These are phyloP conservation scores for Drosophila testacea DNA, from an alignment of 2,888 invertebrate species.

Conservation along the genomic window DNA sequence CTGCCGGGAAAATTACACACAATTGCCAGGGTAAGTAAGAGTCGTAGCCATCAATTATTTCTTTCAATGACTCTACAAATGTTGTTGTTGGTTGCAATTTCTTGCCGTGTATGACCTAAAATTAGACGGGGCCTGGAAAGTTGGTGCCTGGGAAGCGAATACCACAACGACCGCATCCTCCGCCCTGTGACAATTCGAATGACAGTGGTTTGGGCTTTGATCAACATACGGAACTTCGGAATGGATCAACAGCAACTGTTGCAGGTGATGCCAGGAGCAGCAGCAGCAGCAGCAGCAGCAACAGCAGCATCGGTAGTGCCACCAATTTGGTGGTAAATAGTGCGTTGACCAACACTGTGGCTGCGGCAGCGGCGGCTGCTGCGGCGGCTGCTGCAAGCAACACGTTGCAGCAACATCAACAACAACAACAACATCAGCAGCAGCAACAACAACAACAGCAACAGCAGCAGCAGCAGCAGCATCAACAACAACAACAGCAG, in stretches of 20 bases:
- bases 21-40: slow-evolving; percentile 85
- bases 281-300: slow-evolving; percentile 33
- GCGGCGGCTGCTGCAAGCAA: slow-evolving; percentile 61
- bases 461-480: slow-evolving; percentile 56
- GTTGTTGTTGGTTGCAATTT: background rate
- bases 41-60: no score
- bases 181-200: slow-evolving; percentile 94
- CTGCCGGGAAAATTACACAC: slow-evolving; percentile 85
- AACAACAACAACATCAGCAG: slow-evolving; percentile 41
- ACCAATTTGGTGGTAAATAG: slow-evolving; percentile 61
- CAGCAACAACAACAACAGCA: slow-evolving; percentile 53
- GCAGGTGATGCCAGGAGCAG: slow-evolving; percentile 2
- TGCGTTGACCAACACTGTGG: slow-evolving; percentile 56
- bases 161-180: slow-evolving; percentile 85
- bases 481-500: slow-evolving; percentile 57
- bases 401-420: slow-evolving; percentile 66
- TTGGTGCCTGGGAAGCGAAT: slow-evolving; percentile 84
- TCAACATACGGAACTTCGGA: slow-evolving; percentile 88
- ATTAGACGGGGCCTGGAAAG: slow-evolving; percentile 83
- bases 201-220: slow-evolving; percentile 95
- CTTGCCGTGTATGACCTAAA: background rate
- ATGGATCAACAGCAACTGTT: slow-evolving; percentile 39
- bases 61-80: no score
- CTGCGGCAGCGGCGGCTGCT: slow-evolving; percentile 58
- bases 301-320: slow-evolving; percentile 42